Percentiles rank a stretch among this genome's conserved stretches.
Conservation (phyloP, 1,140 invertebrate species). For the Cotesia chilonis region DNA sequence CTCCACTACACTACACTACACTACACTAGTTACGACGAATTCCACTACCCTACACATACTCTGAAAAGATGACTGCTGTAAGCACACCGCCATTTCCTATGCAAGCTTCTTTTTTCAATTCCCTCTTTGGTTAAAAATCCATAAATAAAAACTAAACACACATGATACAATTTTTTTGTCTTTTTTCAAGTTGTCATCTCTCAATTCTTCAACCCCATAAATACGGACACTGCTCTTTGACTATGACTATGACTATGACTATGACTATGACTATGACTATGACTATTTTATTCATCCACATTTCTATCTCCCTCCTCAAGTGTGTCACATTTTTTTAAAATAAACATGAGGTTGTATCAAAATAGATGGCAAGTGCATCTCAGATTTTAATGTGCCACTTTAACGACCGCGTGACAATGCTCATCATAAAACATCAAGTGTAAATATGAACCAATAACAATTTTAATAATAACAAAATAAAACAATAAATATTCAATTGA, state of each 20-base stretch:
- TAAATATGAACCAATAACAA: too few species aligned
- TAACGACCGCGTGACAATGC: too few species aligned
- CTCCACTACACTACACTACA: neutral
- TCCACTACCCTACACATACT: constrained; percentile 48
- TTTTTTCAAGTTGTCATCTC: neutral
- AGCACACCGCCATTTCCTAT: constrained; percentile 47
- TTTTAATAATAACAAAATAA: too few species aligned
- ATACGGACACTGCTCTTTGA: constrained; percentile 17
- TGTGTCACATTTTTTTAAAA: neutral
- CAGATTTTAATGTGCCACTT: neutral
- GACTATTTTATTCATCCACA: neutral
- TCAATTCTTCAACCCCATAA: constrained; percentile 21
- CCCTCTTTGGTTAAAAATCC: neutral
- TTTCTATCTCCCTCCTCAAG: constrained; percentile 17
- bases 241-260: neutral
- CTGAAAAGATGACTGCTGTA: constrained; percentile 43
- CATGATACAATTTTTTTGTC: neutral
- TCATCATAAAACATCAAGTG: too few species aligned
- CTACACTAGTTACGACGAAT: constrained; percentile 58
- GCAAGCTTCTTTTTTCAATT: constrained; percentile 42
- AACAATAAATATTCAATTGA: too few species aligned
- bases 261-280: neutral
- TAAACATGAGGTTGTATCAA: neutral
- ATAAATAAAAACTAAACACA: constrained; percentile 7
- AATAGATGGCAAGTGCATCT: neutral